phyloP scores from a whole-genome alignment of 2,113 vertebrate species.

The Saccopteryx bilineata region DNA sequence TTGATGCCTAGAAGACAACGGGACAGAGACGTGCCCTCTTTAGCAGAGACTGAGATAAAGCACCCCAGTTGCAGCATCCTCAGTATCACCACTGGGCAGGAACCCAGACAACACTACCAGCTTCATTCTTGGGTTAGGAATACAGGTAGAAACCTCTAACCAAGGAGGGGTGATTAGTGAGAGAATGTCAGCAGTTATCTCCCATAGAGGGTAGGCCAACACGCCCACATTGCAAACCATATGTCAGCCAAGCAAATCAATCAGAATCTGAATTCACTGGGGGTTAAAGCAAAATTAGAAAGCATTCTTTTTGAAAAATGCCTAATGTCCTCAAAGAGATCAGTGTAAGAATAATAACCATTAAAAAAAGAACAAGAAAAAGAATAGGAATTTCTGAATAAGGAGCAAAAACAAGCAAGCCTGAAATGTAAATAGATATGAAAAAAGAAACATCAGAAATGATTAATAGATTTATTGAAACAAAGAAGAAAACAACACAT shows the following conservation, averaged over 20 bases:
- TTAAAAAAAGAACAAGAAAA: not conserved
- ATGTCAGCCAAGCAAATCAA: not conserved
- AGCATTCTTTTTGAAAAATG: not conserved
- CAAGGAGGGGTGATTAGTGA: not conserved
- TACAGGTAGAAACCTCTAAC: not conserved
- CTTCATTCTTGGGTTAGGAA: not conserved
- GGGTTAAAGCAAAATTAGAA: constrained; percentile 7
- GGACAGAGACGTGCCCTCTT: not conserved
- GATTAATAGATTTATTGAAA: not conserved
- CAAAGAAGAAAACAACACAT: not conserved
- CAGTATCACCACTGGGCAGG: not conserved
- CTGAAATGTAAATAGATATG: not conserved
- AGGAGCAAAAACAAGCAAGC: not conserved
- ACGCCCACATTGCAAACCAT: not conserved
- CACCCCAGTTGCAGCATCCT: not conserved
- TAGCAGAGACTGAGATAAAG: not conserved
- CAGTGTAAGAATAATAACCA: not conserved
- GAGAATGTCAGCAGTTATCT: not conserved
- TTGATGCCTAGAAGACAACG: not conserved
- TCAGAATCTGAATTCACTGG: not conserved
- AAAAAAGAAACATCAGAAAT: not conserved
- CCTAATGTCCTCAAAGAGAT: not conserved
- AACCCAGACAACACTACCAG: not conserved
- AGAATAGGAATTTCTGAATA: not conserved
- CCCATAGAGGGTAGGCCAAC: not conserved